Evolutionary conservation across 2,113 vertebrate genomes (phyloP).

Genomic region (Lagopus muta): DNA sequence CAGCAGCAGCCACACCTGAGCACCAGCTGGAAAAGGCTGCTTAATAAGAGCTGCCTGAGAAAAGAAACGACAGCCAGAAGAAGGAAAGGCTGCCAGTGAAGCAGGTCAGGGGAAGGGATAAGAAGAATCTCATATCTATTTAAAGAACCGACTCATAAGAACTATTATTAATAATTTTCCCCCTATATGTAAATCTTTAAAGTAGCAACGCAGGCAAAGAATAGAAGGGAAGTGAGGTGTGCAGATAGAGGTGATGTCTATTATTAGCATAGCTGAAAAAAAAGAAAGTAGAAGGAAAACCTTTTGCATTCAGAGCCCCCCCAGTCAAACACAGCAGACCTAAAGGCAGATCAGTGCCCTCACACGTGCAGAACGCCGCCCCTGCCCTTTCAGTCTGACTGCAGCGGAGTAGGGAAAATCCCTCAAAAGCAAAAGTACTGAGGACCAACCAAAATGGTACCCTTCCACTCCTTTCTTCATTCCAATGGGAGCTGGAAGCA

Average conservation of each 20-base stretch:
- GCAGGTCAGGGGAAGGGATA: conserved; percentile 19
- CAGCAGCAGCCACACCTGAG: background rate
- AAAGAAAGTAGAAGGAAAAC: background rate
- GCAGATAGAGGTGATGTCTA: background rate
- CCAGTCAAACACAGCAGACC: background rate
- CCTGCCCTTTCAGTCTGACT: background rate
- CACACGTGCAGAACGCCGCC: background rate
- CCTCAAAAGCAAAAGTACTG: background rate
- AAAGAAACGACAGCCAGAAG: background rate
- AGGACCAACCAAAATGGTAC: background rate
- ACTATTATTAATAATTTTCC: conserved; percentile 20
- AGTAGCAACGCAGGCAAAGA: background rate
- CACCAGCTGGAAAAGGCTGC: background rate
- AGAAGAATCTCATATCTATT: background rate
- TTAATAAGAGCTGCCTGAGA: background rate
- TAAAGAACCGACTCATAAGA: conserved; percentile 25
- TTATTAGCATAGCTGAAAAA: background rate
- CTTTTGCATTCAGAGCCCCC: background rate
- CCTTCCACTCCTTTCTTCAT: background rate
- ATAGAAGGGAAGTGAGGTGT: background rate
- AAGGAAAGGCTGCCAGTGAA: conserved; percentile 14
- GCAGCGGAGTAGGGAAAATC: background rate
- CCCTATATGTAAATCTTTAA: background rate
- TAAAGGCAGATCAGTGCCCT: background rate
- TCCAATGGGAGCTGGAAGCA: background rate